A percentile compares a stretch with the other conserved stretches of the same genome.
Conservation (phyloP, 2,113 vertebrate species). For the Ranitomeya imitator region DNA sequence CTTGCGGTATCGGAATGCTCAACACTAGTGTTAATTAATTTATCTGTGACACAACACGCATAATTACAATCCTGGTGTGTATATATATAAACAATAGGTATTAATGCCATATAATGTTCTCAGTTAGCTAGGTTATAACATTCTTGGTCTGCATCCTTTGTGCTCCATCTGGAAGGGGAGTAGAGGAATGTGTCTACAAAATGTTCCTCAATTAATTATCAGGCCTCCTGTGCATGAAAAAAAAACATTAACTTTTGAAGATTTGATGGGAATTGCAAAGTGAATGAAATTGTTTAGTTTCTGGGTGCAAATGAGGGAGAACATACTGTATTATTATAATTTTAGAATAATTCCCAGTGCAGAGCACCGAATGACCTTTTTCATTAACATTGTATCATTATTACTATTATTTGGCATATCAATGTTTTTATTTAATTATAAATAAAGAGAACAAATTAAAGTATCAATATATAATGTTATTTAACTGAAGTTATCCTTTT, state of each 20-base stretch:
- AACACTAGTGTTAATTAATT: neutral
- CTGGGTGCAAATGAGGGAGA: neutral
- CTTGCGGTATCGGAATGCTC: no score
- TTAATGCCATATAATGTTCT: slow-evolving; percentile 6
- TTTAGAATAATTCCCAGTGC: neutral
- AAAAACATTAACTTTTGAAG: slow-evolving; percentile 21
- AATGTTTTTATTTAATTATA: no score
- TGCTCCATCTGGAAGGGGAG: slow-evolving; percentile 26
- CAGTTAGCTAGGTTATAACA: neutral
- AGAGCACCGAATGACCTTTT: neutral
- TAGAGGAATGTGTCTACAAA: slow-evolving; percentile 30
- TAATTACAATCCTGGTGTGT: neutral
- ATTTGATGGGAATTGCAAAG: slow-evolving; percentile 4
- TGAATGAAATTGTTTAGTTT: slow-evolving; percentile 27
- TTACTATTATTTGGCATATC: no score
- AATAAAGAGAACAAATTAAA: no score
- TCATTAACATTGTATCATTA: no score
- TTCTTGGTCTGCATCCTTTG: neutral
- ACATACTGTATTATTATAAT: neutral
- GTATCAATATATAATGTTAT: no score
- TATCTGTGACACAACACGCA: neutral
- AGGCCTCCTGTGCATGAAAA: slow-evolving; percentile 20
- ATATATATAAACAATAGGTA: neutral
- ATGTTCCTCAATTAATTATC: slow-evolving; percentile 31
- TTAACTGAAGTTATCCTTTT: no score